Conservation (phyloP, 2,797 vertebrate genomes). For the Coregonus suidteri region DNA sequence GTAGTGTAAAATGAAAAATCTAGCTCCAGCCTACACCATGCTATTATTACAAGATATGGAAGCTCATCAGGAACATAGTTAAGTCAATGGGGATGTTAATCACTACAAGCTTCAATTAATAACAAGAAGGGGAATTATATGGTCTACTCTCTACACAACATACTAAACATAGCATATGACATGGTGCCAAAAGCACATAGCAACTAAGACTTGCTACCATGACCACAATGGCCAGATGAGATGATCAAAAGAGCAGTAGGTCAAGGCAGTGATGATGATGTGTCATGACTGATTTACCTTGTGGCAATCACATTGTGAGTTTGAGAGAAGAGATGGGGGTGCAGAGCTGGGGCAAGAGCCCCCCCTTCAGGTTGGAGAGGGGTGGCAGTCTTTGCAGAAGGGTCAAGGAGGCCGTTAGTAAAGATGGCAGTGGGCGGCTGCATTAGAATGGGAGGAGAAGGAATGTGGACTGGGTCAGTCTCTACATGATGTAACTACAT, state of each 20-base stretch:
- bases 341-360: conserved; percentile 46
- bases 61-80: neutral
- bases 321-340: conserved; percentile 67
- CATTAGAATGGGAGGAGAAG: conserved; percentile 42
- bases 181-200: neutral
- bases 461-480: conserved; percentile 44
- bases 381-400: conserved; percentile 66
- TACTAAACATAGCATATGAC: neutral
- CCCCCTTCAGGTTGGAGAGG: conserved; percentile 69
- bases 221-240: neutral
- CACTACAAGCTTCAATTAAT: neutral
- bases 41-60: neutral
- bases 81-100: neutral
- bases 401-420: conserved; percentile 82
- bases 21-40: neutral
- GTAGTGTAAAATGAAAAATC: neutral
- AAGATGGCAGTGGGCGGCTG: conserved; percentile 75
- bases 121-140: neutral
- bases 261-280: neutral
- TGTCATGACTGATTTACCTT: conserved; percentile 74
- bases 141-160: neutral
- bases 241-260: conserved; percentile 8
- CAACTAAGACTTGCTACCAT: neutral
- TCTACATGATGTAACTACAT: conserved; percentile 39
- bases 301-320: conserved; percentile 67